Conservation (phyloP, 2,113 vertebrate genomes). For the Nestor notabilis region DNA sequence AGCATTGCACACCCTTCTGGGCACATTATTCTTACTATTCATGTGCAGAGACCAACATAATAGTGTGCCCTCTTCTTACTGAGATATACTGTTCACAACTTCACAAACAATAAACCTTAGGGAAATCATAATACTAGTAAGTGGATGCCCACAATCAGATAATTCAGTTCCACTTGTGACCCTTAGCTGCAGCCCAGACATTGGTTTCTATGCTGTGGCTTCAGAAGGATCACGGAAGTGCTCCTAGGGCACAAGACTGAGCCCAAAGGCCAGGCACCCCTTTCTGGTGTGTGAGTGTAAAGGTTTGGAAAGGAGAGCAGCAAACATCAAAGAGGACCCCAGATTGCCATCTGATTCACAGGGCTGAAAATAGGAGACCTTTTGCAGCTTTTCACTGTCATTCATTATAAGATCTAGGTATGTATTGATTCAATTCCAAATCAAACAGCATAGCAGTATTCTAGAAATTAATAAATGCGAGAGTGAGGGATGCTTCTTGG, state of each 20-base stretch:
- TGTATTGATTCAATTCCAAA: slow-evolving; percentile 36
- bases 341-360: background rate
- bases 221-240: background rate
- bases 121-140: background rate
- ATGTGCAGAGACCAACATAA: background rate
- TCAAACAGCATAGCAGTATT: slow-evolving; percentile 22
- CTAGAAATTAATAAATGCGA: slow-evolving; percentile 52
- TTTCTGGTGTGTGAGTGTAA: background rate
- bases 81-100: background rate
- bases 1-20: background rate
- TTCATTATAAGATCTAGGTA: background rate
- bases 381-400: background rate
- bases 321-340: background rate
- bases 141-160: background rate
- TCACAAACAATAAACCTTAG: background rate
- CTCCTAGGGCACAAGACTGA: background rate
- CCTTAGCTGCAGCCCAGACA: background rate
- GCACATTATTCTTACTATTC: background rate
- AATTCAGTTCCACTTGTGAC: background rate
- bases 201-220: background rate
- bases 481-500: slow-evolving; percentile 39
- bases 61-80: background rate
- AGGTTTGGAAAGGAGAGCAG: background rate
- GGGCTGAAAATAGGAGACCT: background rate
- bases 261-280: background rate